phyloP scores from a whole-genome alignment of 2,113 vertebrate genomes.

The Pachyramphus minor region DNA sequence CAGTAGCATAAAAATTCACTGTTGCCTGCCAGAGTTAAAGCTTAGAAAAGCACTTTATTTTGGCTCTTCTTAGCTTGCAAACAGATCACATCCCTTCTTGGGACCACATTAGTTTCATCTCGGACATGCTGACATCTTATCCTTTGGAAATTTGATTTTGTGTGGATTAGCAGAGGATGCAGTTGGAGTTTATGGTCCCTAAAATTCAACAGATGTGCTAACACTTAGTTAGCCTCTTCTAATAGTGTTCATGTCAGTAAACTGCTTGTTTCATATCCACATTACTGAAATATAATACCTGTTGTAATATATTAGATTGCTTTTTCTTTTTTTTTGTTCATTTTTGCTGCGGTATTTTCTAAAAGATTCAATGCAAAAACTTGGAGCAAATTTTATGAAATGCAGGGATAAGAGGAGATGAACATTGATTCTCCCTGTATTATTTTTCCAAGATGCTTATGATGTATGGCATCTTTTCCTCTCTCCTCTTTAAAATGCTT shows the following conservation, averaged over 20 bases:
- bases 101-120: not conserved
- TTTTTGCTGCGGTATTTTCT: not conserved
- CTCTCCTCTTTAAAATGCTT: not conserved
- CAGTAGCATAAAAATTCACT: not conserved
- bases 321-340: not conserved
- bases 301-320: not conserved
- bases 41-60: not conserved
- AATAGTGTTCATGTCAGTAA: not conserved
- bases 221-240: not conserved
- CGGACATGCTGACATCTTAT: not conserved
- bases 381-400: not conserved
- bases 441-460: not conserved
- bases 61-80: not conserved
- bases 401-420: not conserved
- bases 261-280: not conserved
- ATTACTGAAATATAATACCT: not conserved
- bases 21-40: not conserved
- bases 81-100: not conserved
- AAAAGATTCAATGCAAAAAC: not conserved
- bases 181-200: not conserved
- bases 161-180: not conserved
- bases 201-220: not conserved
- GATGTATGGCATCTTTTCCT: not conserved
- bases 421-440: not conserved
- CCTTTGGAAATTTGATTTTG: not conserved